These are phyloP conservation scores for Oreochromis mossambicus DNA, from an alignment of 2,797 vertebrate genomes.

Conservation along the genomic window DNA sequence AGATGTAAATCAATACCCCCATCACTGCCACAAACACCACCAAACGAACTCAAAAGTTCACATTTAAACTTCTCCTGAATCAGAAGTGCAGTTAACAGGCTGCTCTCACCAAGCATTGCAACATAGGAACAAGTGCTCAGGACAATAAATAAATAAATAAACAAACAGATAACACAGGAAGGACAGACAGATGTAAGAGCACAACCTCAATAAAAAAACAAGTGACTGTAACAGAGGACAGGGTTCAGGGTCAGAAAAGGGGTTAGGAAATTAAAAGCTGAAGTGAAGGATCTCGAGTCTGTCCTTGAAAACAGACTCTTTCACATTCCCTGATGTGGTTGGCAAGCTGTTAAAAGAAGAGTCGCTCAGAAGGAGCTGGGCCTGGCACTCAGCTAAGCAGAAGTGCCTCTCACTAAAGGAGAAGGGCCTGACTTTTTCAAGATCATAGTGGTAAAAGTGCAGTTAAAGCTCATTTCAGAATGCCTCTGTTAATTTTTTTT, in stretches of 20 bases:
- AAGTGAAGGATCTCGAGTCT: conserved; percentile 25
- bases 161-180: not conserved
- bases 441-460: not conserved
- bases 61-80: conserved; percentile 32
- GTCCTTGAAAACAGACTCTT: conserved; percentile 47
- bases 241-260: conserved; percentile 5
- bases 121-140: conserved; percentile 2
- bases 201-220: not conserved
- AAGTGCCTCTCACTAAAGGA: conserved; percentile 38
- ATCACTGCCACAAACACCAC: not conserved
- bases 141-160: conserved; percentile 18
- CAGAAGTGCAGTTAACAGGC: not conserved
- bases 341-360: conserved; percentile 50
- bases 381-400: conserved; percentile 26
- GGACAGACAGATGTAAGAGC: not conserved
- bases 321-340: conserved; percentile 50
- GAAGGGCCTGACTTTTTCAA: conserved; percentile 22
- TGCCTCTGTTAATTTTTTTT: not conserved
- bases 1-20: conserved; percentile 58
- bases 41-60: not conserved
- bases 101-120: conserved; percentile 2
- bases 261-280: conserved; percentile 15
- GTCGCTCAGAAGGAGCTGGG: conserved; percentile 33
- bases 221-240: not conserved
- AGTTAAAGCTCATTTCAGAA: not conserved